Base-by-base conservation (phyloP, 2,888 invertebrate species). In the Diplazon laetatorius region DNA sequence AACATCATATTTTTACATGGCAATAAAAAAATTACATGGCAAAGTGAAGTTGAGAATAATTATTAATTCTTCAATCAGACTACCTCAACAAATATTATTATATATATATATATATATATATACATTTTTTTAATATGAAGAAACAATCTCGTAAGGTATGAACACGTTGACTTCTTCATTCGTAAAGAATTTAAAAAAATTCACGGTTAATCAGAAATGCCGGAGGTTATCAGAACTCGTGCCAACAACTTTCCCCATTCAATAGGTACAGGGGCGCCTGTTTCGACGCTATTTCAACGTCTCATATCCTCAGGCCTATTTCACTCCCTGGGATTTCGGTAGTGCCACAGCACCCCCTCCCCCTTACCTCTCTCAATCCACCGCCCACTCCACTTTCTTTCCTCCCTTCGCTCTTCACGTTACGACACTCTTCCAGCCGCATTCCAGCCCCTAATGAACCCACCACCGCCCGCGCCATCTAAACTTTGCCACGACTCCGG, bases 241-340 rank as follows among this genome's bases (percentile, higher is more conserved):
- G 70, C 60, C 74, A 70, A 37, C 59, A 30, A 20, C 25, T 52
- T 22, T 18, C 42, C 60, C 42, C 18, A 25, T 20, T 48, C 74
- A 74, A 44, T 57, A 63, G 16, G 30, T 30, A n/a, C 59, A 35
- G 57, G 71, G 65, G 55, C 60, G 77, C 63, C 44, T 82, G 80
- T 72, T 83, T 70, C 85, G 83, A 76, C 83, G 84, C 82, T 85
- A 85, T 86, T 87, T 86, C 85, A 83, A 83, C 82, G 82, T 82
- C 82, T 85, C 80, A 78, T 83, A 83, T 82, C 84, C 86, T 80
- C 82, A 80, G 82, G 84, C 85, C 86, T 86, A 86, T 88, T 87
- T 86, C 85, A 86, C 82, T 83, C 81, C 82, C 81, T 76, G 79
- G 85, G 83, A 87, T 87, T 87, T 86, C 82, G 82, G 85, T 79